Base-by-base conservation (phyloP, 2,113 vertebrate species). In the Hydrolagus affinis region DNA sequence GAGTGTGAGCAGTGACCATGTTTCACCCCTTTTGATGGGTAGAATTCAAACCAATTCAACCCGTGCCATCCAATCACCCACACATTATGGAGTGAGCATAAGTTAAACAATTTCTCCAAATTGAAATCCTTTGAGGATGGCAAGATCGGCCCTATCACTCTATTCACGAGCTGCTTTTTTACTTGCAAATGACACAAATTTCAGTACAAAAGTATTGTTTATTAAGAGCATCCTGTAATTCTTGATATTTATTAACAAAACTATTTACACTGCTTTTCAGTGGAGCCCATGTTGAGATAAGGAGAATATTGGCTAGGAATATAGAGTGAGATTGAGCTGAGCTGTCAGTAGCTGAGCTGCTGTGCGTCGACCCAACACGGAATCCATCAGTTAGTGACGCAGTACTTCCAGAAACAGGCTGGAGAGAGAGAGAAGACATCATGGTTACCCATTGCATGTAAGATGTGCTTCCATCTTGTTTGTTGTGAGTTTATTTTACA, bases 321-420 rank as follows among this genome's bases (percentile, higher is more conserved):
- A 83, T 6, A 64, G 77, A 32, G 17, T 44, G 44, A 21, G 78
- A 32, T 83, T 83, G 19, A 44, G 44, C 6, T 44, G 44, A 44
- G 44, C 6, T 6, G 6, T 6, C 44, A 44, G 6, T 44, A 44
- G 44, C 44, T 44, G 44, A 44, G 44, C 44, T 44, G 44, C 44
- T 44, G 44, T 44, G 6, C 1, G 44, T 44, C 6, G 44, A 44
- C 44, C 44, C 44, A 44, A 3, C 44, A 44, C 44, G 44, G 25
- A 76, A 68, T 86, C 86, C 3, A 69, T 88, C 90, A 93, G 88
- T 92, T 95, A 90, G 92, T 94, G 87, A 95, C 93, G 28, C 95
- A 95, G 87, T 95, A 95, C 86, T 96, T 95, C 95, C 94, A 95
- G 91, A 95, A 96, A 89, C 95, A 96, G 10, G 93, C 93, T 95